Conservation (phyloP, 2,113 vertebrate genomes). For the Psilopsiagon aurifrons region DNA sequence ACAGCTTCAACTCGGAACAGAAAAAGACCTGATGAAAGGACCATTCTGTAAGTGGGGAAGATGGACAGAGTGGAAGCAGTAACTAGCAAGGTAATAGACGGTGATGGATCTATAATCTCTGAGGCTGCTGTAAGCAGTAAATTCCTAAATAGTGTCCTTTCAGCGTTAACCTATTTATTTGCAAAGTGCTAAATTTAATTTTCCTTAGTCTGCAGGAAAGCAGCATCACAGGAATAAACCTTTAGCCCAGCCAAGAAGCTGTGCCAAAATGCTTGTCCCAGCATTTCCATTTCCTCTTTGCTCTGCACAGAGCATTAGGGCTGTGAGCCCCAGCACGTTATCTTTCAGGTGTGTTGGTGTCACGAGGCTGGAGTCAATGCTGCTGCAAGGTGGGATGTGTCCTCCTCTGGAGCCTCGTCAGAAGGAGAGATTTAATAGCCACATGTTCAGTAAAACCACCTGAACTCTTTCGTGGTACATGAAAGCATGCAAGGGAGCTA, state of each 20-base stretch:
- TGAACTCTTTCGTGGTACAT: neutral
- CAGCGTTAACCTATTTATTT: conserved; percentile 74
- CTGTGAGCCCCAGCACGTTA: neutral
- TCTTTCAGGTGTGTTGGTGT: neutral
- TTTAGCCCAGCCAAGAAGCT: conserved; percentile 58
- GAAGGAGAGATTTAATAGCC: neutral
- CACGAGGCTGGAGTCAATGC: neutral
- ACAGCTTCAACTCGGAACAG: conserved; percentile 54
- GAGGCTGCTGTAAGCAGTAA: conserved; percentile 60
- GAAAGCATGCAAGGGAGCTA: neutral
- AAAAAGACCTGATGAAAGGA: conserved; percentile 61
- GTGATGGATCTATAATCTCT: conserved; percentile 69
- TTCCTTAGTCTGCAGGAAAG: conserved; percentile 69
- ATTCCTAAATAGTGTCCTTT: conserved; percentile 72
- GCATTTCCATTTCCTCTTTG: conserved; percentile 48
- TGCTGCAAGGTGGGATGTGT: neutral
- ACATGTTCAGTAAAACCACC: neutral
- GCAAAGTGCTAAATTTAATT: conserved; percentile 73
- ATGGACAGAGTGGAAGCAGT: conserved; percentile 56
- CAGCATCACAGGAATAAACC: conserved; percentile 68
- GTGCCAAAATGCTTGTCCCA: conserved; percentile 60
- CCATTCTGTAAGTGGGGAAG: conserved; percentile 32
- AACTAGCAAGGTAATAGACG: conserved; percentile 67
- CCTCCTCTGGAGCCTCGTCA: neutral
- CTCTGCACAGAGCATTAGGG: neutral